Evolutionary conservation across 2,113 vertebrate genomes (phyloP).

Genomic region (Pomatorhinus ruficollis): DNA sequence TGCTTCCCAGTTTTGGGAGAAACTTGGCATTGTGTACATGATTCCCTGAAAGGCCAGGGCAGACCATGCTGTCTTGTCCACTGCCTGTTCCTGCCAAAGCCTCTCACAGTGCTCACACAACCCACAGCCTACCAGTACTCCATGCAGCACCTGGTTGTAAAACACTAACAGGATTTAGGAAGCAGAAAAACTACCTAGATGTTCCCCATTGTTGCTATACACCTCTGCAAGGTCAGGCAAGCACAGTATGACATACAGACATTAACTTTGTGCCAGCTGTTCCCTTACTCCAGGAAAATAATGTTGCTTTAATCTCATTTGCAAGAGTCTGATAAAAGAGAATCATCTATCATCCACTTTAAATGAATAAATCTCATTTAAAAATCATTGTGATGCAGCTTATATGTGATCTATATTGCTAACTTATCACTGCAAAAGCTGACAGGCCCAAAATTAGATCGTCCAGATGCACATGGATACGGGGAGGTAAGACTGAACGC

Average conservation of each 20-base stretch:
- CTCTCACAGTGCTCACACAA: not conserved
- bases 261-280: constrained; percentile 20
- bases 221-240: constrained; percentile 37
- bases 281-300: constrained; percentile 30
- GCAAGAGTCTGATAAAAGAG: constrained; percentile 44
- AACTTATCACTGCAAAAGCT: constrained; percentile 3
- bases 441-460: constrained; percentile 15
- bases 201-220: not conserved
- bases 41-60: not conserved
- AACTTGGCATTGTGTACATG: fast-evolving
- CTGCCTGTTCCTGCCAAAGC: not conserved
- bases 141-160: not conserved
- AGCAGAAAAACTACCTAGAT: not conserved
- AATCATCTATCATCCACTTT: constrained; percentile 49
- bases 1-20: not conserved
- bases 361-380: constrained; percentile 62
- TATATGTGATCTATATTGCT: constrained; percentile 30
- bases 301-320: constrained; percentile 59
- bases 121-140: not conserved
- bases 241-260: not conserved
- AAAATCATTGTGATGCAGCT: constrained; percentile 43
- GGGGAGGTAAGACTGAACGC: not conserved
- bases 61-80: not conserved
- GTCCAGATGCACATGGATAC: constrained; percentile 4
- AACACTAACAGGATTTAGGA: not conserved